Conservation (phyloP, 2,797 vertebrate species). For the Poeciliopsis turneri region DNA sequence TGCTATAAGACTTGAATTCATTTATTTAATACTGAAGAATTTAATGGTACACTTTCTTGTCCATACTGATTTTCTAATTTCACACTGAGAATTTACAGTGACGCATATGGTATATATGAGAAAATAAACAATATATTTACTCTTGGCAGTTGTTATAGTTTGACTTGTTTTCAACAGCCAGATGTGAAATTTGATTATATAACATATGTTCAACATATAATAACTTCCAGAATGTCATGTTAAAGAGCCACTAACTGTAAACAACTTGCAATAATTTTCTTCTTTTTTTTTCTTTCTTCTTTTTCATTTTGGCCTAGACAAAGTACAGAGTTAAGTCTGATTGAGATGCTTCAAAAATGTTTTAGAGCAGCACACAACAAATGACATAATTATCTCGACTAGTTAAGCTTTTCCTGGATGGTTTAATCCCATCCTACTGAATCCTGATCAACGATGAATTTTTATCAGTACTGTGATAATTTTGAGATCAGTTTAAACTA, state of each 20-base stretch:
- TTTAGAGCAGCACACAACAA: slow-evolving; percentile 12
- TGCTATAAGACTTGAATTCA: slow-evolving; percentile 77
- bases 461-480: background rate
- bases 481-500: background rate
- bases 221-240: background rate
- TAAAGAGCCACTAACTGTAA: background rate
- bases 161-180: slow-evolving; percentile 27
- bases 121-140: slow-evolving; percentile 78
- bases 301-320: no score
- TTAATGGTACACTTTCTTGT: slow-evolving; percentile 73
- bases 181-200: slow-evolving; percentile 17
- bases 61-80: slow-evolving; percentile 65
- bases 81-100: slow-evolving; percentile 57
- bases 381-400: slow-evolving; percentile 3
- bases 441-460: background rate
- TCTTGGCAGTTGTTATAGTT: slow-evolving; percentile 50
- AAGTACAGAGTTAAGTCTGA: no score
- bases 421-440: background rate
- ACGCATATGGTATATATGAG: slow-evolving; percentile 57
- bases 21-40: slow-evolving; percentile 83
- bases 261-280: slow-evolving; percentile 3
- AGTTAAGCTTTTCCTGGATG: background rate
- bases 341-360: background rate
- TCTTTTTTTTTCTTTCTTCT: background rate
- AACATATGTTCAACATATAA: slow-evolving; percentile 8